Evolutionary conservation across 1,140 invertebrate species (phyloP).

Genomic region (Aphaenogaster floridana): DNA sequence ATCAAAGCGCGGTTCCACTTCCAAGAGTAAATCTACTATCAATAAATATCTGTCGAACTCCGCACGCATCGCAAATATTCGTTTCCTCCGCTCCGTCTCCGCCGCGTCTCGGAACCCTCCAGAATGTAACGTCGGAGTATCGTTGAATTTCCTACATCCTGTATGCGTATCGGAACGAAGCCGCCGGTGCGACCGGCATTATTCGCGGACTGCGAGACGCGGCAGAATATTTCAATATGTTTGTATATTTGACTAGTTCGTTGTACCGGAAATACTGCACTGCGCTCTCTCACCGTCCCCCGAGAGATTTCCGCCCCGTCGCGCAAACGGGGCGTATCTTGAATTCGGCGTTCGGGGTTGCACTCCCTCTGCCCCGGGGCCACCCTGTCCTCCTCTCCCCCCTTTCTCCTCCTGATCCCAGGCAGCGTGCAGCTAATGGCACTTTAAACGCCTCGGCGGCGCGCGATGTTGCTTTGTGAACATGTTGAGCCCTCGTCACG

Average conservation of each 20-base stretch:
- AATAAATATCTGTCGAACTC: slow-evolving; percentile 52
- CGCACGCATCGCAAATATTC: slow-evolving; percentile 55
- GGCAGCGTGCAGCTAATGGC: slow-evolving; percentile 66
- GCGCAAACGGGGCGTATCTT: slow-evolving; percentile 52
- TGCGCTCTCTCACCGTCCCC: slow-evolving; percentile 5
- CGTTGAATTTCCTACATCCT: slow-evolving; percentile 52
- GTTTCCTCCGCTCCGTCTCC: slow-evolving; percentile 42
- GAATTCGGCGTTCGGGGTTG: slow-evolving; percentile 19
- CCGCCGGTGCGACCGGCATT: slow-evolving; percentile 48
- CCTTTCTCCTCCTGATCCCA: slow-evolving; percentile 33
- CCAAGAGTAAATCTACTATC: slow-evolving; percentile 32
- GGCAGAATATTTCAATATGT: slow-evolving; percentile 70
- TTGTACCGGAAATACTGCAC: slow-evolving; percentile 68
- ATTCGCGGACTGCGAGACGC: slow-evolving; percentile 60
- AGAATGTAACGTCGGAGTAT: slow-evolving; percentile 41
- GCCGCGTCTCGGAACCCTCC: neutral
- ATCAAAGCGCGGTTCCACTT: neutral
- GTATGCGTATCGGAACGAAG: slow-evolving; percentile 57
- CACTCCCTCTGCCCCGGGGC: neutral
- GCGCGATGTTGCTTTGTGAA: slow-evolving; percentile 64
- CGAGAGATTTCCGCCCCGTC: neutral
- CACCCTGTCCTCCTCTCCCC: slow-evolving; percentile 21
- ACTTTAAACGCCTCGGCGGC: slow-evolving; percentile 71
- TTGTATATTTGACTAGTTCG: slow-evolving; percentile 67
- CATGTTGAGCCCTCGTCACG: slow-evolving; percentile 61